A percentile compares a stretch with the other conserved stretches of the same genome.
Conservation (phyloP, 2,797 vertebrate genomes). For the Acridotheres tristis region DNA sequence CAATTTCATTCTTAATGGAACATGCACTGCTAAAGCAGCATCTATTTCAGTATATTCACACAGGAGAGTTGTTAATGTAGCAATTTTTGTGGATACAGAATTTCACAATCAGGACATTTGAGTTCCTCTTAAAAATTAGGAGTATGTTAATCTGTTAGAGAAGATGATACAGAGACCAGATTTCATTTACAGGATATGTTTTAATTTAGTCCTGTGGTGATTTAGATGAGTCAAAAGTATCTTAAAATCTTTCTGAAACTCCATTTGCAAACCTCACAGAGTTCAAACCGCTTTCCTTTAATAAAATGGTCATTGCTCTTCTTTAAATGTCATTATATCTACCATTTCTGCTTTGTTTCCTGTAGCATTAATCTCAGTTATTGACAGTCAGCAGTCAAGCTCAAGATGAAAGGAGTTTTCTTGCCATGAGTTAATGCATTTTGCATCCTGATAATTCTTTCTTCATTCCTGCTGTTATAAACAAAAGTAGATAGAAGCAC, state of each 20-base stretch:
- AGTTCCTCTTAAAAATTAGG: neutral
- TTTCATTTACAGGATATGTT: constrained; percentile 2
- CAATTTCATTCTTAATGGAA: neutral
- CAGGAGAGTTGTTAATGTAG: neutral
- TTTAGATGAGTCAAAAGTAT: neutral
- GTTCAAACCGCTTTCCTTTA: constrained; percentile 41
- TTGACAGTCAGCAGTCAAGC: constrained; percentile 35
- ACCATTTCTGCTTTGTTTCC: constrained; percentile 57
- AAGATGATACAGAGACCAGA: neutral
- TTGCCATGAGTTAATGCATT: constrained; percentile 4
- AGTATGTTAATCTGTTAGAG: neutral
- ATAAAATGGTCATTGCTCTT: constrained; percentile 48
- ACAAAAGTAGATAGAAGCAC: constrained; percentile 34
- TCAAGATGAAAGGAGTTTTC: constrained; percentile 52
- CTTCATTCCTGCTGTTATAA: constrained; percentile 20
- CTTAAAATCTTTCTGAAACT: constrained; percentile 24
- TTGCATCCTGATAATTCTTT: constrained; percentile 34
- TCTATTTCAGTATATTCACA: neutral
- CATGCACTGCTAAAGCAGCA: neutral
- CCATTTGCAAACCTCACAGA: constrained; percentile 20
- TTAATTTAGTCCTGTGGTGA: constrained; percentile 18
- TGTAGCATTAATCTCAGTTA: constrained; percentile 32
- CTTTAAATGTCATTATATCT: constrained; percentile 50
- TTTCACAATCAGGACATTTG: neutral
- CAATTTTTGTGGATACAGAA: neutral